Conservation (phyloP, 2,888 invertebrate genomes). For the Craniophora ligustri region DNA sequence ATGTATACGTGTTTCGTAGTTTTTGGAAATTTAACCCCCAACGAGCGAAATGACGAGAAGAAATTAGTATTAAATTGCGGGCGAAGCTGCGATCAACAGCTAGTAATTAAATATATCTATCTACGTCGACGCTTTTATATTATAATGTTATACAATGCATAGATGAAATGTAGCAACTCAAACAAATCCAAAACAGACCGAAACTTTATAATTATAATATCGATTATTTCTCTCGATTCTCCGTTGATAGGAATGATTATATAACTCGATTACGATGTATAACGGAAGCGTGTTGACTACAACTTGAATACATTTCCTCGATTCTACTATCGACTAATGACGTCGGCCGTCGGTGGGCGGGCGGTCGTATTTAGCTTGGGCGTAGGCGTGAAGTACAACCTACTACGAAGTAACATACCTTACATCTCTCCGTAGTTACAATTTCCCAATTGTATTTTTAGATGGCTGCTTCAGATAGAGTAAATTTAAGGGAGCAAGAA, state of each 20-base stretch:
- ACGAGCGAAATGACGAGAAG: too few relatives aligned
- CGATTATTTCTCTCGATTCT: background rate
- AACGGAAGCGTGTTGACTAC: constrained; percentile 18
- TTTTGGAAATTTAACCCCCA: too few relatives aligned
- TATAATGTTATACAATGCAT: too few relatives aligned
- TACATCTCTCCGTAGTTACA: background rate
- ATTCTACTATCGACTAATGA: constrained; percentile 28
- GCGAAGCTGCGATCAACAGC: too few relatives aligned
- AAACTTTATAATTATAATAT: too few relatives aligned
- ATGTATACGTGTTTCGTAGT: too few relatives aligned
- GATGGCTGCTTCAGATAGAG: background rate
- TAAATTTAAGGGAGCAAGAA: too few relatives aligned
- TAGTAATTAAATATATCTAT: too few relatives aligned
- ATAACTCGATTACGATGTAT: constrained; percentile 13
- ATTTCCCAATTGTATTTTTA: background rate
- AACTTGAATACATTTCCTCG: constrained; percentile 17
- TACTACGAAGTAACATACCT: background rate
- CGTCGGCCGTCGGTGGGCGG: constrained; percentile 37
- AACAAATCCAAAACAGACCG: too few relatives aligned
- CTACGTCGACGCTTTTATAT: too few relatives aligned
- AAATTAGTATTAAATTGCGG: too few relatives aligned
- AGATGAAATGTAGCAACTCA: too few relatives aligned
- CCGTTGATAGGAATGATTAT: background rate
- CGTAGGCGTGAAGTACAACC: constrained; percentile 28
- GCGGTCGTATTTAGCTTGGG: background rate